A percentile compares a stretch with the other conserved stretches of the same genome.
Conservation (phyloP, 2,113 vertebrate genomes). For the Eudyptes chrysolophus region DNA sequence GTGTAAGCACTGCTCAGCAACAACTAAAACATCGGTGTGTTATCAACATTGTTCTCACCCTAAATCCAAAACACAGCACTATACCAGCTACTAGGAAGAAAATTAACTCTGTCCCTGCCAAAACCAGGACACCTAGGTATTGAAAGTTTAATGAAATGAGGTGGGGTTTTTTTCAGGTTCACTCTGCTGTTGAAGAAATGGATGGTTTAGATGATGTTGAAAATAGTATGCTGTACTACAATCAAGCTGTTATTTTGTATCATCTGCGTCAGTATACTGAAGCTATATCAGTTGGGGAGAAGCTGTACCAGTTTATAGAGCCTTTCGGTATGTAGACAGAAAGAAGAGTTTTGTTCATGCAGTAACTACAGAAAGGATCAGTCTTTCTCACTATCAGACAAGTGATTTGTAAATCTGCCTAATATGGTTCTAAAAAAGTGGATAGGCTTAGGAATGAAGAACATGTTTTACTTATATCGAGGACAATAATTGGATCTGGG, state of each 20-base stretch:
- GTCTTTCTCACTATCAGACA: not conserved
- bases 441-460: not conserved
- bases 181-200: constrained; percentile 91
- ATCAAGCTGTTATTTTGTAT: constrained; percentile 94
- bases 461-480: not conserved
- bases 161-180: constrained; percentile 75
- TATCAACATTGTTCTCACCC: too few species aligned
- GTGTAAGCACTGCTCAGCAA: too few species aligned
- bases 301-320: constrained; percentile 97
- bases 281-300: constrained; percentile 92
- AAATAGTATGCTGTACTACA: constrained; percentile 95
- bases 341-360: not conserved
- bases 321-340: constrained; percentile 88
- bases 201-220: constrained; percentile 97
- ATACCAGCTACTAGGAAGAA: too few species aligned
- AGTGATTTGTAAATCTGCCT: not conserved
- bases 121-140: not conserved
- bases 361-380: not conserved
- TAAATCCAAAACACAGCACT: too few species aligned
- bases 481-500: not conserved
- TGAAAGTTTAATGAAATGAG: not conserved
- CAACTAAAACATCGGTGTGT: too few species aligned
- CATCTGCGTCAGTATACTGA: constrained; percentile 93
- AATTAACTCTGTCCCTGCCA: too few species aligned
- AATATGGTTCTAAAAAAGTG: not conserved